Percentiles rank a stretch among this genome's conserved stretches.
These are phyloP conservation scores for Drosophila nigritarsus DNA, from an alignment of 2,888 invertebrate genomes.

Conservation along the genomic window DNA sequence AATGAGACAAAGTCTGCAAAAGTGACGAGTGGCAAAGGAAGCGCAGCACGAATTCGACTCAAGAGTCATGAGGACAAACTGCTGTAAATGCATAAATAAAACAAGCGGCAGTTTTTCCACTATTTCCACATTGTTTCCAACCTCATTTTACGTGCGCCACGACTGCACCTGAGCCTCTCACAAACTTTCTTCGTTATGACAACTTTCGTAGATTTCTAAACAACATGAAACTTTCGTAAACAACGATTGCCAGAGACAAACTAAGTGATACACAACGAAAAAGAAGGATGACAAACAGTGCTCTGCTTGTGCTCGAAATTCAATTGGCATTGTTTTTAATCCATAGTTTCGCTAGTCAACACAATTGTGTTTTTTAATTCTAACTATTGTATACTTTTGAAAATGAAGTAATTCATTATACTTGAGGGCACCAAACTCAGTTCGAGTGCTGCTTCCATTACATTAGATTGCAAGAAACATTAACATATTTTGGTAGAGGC, in stretches of 20 bases:
- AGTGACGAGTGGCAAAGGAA: conserved; percentile 65
- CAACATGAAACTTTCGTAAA: conserved; percentile 40
- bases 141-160: conserved; percentile 68
- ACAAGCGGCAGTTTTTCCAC: conserved; percentile 72
- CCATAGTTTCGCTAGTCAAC: not conserved
- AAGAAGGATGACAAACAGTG: not conserved
- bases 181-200: conserved; percentile 61
- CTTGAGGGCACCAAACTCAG: not conserved
- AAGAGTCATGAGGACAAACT: conserved; percentile 50
- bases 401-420: not conserved
- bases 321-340: not conserved
- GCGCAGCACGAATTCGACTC: conserved; percentile 55
- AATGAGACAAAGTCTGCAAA: conserved; percentile 69
- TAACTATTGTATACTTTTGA: not conserved
- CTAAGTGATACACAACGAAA: not conserved
- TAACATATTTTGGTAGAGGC: conserved; percentile 18
- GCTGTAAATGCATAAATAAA: conserved; percentile 65
- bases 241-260: conserved; percentile 14
- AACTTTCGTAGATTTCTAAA: conserved; percentile 58
- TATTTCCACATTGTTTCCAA: conserved; percentile 63
- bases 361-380: not conserved
- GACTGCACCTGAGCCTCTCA: conserved; percentile 51
- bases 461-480: conserved; percentile 19
- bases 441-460: not conserved
- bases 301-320: not conserved